Percentiles rank a stretch among this genome's conserved stretches.
Conservation (phyloP, 2,797 vertebrate genomes). For the Zenarchopterus dispar region DNA sequence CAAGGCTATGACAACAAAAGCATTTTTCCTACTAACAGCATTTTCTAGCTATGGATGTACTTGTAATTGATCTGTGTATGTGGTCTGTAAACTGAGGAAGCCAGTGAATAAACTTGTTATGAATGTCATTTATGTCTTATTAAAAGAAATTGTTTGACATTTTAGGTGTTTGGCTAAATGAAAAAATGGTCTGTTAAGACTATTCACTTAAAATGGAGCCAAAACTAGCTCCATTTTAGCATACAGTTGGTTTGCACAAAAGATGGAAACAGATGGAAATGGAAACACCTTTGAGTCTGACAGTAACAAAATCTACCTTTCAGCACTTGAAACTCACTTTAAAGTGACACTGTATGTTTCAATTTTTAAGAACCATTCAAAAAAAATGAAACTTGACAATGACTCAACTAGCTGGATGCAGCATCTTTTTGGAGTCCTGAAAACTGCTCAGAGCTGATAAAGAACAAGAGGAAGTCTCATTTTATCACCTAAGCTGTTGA, state of each 20-base stretch:
- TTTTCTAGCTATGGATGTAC: constrained; percentile 9
- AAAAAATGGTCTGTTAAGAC: background rate
- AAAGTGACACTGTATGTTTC: background rate
- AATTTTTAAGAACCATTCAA: background rate
- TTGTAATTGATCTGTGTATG: constrained; percentile 26
- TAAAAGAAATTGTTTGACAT: background rate
- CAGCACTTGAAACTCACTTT: background rate
- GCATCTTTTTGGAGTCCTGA: too few species aligned
- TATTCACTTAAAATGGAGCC: too few species aligned
- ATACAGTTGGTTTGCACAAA: background rate
- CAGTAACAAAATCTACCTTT: background rate
- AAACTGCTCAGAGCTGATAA: too few species aligned
- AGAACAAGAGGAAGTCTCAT: too few species aligned
- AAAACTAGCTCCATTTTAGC: background rate
- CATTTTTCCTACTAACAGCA: constrained; percentile 17
- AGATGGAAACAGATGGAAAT: background rate
- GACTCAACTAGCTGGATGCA: too few species aligned
- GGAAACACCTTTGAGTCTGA: background rate
- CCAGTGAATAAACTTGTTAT: constrained; percentile 16
- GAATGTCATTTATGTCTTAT: background rate
- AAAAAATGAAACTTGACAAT: too few species aligned
- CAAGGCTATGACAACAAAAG: constrained; percentile 16
- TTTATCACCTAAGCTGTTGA: too few species aligned
- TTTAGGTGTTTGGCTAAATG: background rate
- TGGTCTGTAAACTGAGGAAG: constrained; percentile 12